Evolutionary conservation across 2,797 vertebrate genomes (phyloP).

Genomic region (Gymnothorax javanicus): DNA sequence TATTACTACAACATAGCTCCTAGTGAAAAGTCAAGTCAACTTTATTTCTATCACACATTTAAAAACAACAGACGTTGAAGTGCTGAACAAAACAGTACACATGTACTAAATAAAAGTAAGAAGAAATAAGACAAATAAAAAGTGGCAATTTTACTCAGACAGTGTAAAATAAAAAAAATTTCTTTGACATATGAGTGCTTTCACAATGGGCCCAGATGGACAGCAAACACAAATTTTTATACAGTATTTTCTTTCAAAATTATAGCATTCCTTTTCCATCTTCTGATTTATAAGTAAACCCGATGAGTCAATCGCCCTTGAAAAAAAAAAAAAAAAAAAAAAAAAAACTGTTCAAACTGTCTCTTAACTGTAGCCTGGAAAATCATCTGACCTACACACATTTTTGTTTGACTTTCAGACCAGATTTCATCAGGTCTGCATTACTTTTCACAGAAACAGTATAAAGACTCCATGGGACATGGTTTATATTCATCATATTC

Average conservation of each 20-base stretch:
- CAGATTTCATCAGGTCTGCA: neutral
- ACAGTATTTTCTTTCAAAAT: neutral
- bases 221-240: no score
- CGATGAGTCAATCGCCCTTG: neutral
- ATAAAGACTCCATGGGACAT: neutral
- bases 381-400: neutral
- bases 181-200: no score
- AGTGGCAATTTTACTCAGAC: no score
- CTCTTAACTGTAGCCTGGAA: neutral
- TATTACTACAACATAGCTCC: no score
- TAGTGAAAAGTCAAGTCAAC: no score
- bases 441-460: neutral
- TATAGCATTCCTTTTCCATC: neutral
- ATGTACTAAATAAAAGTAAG: no score
- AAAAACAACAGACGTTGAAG: no score
- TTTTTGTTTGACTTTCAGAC: neutral
- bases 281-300: neutral
- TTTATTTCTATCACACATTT: no score
- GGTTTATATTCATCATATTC: slow-evolving; percentile 5
- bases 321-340: neutral
- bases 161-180: no score
- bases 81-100: no score
- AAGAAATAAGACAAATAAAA: no score
- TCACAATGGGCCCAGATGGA: no score
- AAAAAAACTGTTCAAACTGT: neutral